Conservation (phyloP, 2,113 vertebrate species). For the Trachemys scripta region DNA sequence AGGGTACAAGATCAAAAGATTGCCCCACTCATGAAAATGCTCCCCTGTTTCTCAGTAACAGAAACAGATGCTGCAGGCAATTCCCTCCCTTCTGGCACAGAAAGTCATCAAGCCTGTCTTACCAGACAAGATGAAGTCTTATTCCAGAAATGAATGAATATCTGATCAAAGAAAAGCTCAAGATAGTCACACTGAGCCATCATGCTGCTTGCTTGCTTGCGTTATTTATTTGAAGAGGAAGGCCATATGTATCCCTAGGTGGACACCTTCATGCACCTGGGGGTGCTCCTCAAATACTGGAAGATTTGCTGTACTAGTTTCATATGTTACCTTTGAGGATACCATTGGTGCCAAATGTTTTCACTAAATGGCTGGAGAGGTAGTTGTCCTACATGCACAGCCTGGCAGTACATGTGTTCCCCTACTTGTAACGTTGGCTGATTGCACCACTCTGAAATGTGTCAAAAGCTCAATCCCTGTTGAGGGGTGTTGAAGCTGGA, state of each 20-base stretch:
- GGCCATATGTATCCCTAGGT: not conserved
- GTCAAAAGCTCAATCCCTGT: not conserved
- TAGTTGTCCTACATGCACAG: not conserved
- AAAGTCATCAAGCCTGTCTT: not conserved
- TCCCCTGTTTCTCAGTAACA: not conserved
- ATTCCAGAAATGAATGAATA: not conserved
- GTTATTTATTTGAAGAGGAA: not conserved
- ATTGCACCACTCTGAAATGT: not conserved
- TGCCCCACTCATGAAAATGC: not conserved
- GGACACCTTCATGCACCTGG: not conserved
- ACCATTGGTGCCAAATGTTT: not conserved
- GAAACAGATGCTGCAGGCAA: not conserved
- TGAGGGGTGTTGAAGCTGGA: not conserved
- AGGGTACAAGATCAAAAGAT: not conserved
- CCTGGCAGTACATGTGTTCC: not conserved
- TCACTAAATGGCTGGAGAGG: not conserved
- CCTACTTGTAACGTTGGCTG: not conserved
- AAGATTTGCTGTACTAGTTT: not conserved
- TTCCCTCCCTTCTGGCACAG: not conserved
- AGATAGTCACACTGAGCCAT: not conserved
- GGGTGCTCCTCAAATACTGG: not conserved
- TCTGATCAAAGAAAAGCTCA: not conserved
- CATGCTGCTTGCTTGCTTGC: too few species aligned
- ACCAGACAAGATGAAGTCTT: not conserved
- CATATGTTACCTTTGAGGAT: not conserved